A percentile compares a stretch with the other conserved stretches of the same genome.
phyloP scores from a whole-genome alignment of 2,113 vertebrate species.

The Hoplias malabaricus region DNA sequence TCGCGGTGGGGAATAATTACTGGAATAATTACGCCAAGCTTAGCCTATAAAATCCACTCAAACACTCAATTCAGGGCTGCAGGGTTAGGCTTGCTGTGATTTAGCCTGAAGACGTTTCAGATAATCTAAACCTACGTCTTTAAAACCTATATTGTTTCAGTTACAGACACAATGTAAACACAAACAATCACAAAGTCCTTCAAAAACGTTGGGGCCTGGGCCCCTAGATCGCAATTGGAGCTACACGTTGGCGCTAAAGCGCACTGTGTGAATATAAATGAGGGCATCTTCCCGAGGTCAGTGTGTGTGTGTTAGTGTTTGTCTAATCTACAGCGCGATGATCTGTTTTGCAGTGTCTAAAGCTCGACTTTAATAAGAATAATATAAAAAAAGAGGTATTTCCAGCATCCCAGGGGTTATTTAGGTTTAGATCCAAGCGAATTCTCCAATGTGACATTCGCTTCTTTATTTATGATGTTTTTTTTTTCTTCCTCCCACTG shows the following conservation, averaged over 20 bases:
- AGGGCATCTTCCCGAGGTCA: constrained; percentile 3
- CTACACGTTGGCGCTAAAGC: neutral
- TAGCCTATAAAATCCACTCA: neutral
- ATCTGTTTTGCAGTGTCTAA: neutral
- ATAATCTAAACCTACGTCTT: no score
- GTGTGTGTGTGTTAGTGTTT: neutral
- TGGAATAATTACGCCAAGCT: no score
- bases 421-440: constrained; percentile 43
- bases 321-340: neutral
- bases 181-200: neutral
- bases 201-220: neutral
- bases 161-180: neutral
- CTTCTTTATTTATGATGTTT: constrained; percentile 68
- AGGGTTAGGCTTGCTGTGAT: no score
- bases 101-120: no score
- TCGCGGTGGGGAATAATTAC: neutral
- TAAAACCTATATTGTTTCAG: no score
- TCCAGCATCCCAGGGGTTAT: constrained; percentile 46
- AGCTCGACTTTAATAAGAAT: constrained; percentile 45
- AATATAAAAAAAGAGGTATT: no score
- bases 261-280: neutral
- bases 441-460: constrained; percentile 59
- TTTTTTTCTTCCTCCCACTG: constrained; percentile 65
- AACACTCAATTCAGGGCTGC: neutral
- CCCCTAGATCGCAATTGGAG: neutral